A percentile compares a stretch with the other conserved stretches of the same genome.
phyloP scores from a whole-genome alignment of 2,888 invertebrate genomes.

The Creontiades dilutus region DNA sequence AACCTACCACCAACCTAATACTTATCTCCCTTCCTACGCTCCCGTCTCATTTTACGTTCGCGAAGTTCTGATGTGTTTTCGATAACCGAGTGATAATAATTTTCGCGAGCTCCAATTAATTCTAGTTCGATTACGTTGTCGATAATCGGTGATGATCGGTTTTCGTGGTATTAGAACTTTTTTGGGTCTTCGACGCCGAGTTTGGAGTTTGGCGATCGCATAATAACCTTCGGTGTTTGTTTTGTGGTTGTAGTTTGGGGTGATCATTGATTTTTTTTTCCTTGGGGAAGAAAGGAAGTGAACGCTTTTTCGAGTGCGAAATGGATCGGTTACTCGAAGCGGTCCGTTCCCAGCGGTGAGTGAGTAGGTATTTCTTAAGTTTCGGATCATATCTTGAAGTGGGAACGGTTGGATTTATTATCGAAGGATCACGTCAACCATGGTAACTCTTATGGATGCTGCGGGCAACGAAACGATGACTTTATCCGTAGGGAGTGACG shows the following conservation, averaged over 20 bases:
- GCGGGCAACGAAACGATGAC: constrained; percentile 68
- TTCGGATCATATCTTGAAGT: background rate
- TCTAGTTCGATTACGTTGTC: background rate
- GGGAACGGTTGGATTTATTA: background rate
- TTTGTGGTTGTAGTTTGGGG: constrained; percentile 28
- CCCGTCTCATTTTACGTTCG: too few species aligned
- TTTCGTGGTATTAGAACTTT: background rate
- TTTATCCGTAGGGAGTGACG: constrained; percentile 59
- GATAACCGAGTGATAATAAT: too few species aligned
- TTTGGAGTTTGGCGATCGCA: background rate
- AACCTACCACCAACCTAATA: background rate
- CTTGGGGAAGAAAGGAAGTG: background rate
- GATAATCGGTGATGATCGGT: background rate
- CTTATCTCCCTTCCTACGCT: too few species aligned
- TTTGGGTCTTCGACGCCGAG: background rate
- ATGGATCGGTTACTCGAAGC: background rate
- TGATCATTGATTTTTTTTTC: constrained; percentile 48
- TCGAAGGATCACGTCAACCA: background rate
- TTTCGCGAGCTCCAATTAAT: too few species aligned
- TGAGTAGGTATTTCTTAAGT: background rate
- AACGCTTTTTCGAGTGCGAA: background rate
- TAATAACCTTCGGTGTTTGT: constrained; percentile 46
- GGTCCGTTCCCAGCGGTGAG: background rate
- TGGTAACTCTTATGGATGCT: constrained; percentile 63
- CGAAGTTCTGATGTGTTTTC: too few species aligned